Conservation (phyloP, 2,888 invertebrate species). For the Unio pictorum region DNA sequence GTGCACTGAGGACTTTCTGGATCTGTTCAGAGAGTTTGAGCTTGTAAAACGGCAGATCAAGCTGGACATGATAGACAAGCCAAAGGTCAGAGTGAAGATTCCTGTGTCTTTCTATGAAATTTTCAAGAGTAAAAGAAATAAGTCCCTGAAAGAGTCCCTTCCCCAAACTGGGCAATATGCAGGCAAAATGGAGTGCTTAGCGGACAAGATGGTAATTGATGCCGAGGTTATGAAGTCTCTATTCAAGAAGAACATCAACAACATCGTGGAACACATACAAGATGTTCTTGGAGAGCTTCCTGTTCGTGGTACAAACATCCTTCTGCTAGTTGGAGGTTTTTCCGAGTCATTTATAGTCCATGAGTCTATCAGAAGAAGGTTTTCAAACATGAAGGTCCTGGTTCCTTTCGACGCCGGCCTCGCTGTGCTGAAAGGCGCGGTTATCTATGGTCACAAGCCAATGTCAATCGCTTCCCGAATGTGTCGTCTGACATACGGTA, state of each 20-base stretch:
- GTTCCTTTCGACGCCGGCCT: conserved; percentile 30
- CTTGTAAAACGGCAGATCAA: conserved; percentile 18
- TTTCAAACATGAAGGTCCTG: conserved; percentile 25
- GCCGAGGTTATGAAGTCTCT: conserved; percentile 20
- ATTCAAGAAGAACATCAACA: conserved; percentile 21
- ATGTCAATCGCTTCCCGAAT: conserved; percentile 28
- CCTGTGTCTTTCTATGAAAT: conserved; percentile 19
- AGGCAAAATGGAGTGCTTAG: conserved; percentile 14
- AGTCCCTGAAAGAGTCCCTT: conserved; percentile 8
- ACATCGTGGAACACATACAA: conserved; percentile 24
- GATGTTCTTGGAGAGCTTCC: conserved; percentile 23
- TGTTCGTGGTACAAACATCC: conserved; percentile 19
- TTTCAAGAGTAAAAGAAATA: conserved; percentile 9
- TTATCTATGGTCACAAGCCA: conserved; percentile 32
- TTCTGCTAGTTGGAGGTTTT: conserved; percentile 31
- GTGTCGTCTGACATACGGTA: conserved; percentile 27
- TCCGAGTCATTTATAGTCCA: conserved; percentile 29
- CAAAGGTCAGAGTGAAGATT: conserved; percentile 17
- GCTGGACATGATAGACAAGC: conserved; percentile 19
- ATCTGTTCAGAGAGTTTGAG: conserved; percentile 26
- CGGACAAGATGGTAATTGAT: conserved; percentile 28
- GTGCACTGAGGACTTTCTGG: conserved; percentile 25
- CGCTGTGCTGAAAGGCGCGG: conserved; percentile 31
- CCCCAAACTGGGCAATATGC: conserved; percentile 12
- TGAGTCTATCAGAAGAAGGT: conserved; percentile 20